Percentiles rank a stretch among this genome's conserved stretches.
phyloP scores from a whole-genome alignment of 2,113 vertebrate species.

The Mesoclemmys tuberculata region DNA sequence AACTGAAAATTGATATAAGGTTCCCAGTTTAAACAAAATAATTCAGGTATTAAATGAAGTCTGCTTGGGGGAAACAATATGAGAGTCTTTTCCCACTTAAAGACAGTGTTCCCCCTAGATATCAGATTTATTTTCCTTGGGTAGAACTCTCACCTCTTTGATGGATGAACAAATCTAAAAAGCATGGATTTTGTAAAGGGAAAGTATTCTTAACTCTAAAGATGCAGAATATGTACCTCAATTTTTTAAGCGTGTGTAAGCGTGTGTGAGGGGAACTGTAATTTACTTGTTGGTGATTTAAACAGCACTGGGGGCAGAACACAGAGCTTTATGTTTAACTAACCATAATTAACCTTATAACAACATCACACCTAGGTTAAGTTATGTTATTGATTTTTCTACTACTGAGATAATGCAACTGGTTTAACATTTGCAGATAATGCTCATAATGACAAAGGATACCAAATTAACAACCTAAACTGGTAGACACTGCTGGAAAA shows the following conservation, averaged over 20 bases:
- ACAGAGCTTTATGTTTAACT: neutral
- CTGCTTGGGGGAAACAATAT: neutral
- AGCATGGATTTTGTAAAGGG: neutral
- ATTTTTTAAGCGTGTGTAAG: rapidly evolving
- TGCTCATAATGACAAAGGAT: neutral
- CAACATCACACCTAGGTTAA: no score
- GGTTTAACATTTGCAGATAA: neutral
- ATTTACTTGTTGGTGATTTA: neutral
- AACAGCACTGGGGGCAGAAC: neutral
- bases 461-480: neutral
- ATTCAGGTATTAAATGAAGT: neutral
- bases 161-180: no score
- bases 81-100: no score
- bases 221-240: neutral
- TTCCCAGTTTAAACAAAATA: neutral
- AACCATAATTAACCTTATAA: rapidly evolving
- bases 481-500: neutral
- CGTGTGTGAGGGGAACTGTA: neutral
- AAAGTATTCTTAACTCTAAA: neutral
- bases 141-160: no score
- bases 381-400: neutral
- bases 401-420: neutral
- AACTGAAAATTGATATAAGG: neutral
- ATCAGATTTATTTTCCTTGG: neutral
- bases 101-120: neutral